Percentiles rank a stretch among this genome's conserved stretches.
Conservation (phyloP, 2,888 invertebrate species). For the Laspeyria flexula region DNA sequence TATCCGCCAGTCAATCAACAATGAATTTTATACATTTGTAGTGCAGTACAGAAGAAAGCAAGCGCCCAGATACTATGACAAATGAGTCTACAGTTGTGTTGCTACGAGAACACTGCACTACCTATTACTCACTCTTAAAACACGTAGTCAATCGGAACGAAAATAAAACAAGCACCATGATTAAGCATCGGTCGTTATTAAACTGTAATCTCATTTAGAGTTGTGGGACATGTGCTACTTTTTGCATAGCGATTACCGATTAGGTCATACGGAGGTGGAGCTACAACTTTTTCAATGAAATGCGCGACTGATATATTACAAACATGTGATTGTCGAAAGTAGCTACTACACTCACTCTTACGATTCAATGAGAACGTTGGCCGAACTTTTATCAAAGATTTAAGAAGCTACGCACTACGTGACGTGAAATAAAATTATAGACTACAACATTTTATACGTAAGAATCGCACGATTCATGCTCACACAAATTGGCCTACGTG, state of each 20-base stretch:
- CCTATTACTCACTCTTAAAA: background rate
- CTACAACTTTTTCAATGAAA: slow-evolving; percentile 16
- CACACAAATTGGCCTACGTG: background rate
- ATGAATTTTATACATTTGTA: no score
- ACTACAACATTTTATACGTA: background rate
- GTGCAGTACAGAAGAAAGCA: no score
- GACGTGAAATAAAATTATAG: background rate
- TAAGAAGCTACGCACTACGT: background rate
- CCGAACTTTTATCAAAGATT: slow-evolving; percentile 1
- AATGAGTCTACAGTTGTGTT: background rate
- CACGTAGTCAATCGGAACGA: background rate
- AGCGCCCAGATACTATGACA: no score
- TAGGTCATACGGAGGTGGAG: slow-evolving; percentile 32
- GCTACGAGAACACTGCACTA: background rate
- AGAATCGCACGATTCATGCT: background rate
- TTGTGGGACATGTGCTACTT: slow-evolving; percentile 36
- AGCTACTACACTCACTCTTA: slow-evolving; percentile 2
- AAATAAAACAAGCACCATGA: slow-evolving; percentile 2
- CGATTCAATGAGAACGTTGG: slow-evolving; percentile 3
- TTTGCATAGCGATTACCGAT: slow-evolving; percentile 34
- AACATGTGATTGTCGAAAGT: slow-evolving; percentile 30
- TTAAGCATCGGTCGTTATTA: slow-evolving; percentile 20
- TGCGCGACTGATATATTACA: slow-evolving; percentile 26
- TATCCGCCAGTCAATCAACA: no score
- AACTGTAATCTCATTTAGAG: slow-evolving; percentile 31